A percentile compares a stretch with the other conserved stretches of the same genome.
These are phyloP conservation scores for Aegithalos caudatus DNA, from an alignment of 2,113 vertebrate genomes.

Conservation along the genomic window DNA sequence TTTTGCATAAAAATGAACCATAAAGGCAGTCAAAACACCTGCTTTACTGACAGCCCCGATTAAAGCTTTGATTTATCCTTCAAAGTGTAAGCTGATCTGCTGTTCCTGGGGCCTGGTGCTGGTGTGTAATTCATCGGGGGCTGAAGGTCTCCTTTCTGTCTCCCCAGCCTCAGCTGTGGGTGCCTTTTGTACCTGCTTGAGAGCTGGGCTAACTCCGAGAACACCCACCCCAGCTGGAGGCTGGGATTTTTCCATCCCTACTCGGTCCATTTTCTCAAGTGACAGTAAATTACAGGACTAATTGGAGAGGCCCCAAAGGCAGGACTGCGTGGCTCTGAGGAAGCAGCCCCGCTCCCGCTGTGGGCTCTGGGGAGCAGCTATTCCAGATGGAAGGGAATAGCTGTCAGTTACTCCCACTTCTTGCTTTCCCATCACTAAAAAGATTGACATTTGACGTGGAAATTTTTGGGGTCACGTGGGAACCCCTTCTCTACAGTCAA, in stretches of 20 bases:
- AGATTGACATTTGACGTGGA: neutral
- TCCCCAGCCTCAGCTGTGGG: slow-evolving; percentile 51
- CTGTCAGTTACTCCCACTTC: neutral
- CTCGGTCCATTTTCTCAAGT: neutral
- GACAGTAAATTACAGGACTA: slow-evolving; percentile 50
- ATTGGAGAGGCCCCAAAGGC: neutral
- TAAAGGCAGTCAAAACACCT: slow-evolving; percentile 79
- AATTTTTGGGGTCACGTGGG: neutral
- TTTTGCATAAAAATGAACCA: slow-evolving; percentile 81
- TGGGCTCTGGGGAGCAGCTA: neutral
- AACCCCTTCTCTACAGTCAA: neutral
- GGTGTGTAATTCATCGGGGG: slow-evolving; percentile 70
- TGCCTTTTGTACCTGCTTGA: slow-evolving; percentile 59
- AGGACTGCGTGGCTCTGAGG: neutral
- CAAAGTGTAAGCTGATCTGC: slow-evolving; percentile 54
- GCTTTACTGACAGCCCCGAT: slow-evolving; percentile 78
- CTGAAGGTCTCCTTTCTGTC: slow-evolving; percentile 64
- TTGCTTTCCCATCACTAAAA: neutral
- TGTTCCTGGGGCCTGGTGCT: slow-evolving; percentile 37
- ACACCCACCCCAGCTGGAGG: slow-evolving; percentile 56
- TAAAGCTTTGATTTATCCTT: slow-evolving; percentile 78
- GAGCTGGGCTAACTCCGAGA: neutral
- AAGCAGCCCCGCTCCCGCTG: neutral
- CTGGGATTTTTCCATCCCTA: neutral
- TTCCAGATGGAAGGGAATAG: neutral